Base-by-base conservation (phyloP, 2,888 invertebrate species). In the Acleris sparsana region DNA sequence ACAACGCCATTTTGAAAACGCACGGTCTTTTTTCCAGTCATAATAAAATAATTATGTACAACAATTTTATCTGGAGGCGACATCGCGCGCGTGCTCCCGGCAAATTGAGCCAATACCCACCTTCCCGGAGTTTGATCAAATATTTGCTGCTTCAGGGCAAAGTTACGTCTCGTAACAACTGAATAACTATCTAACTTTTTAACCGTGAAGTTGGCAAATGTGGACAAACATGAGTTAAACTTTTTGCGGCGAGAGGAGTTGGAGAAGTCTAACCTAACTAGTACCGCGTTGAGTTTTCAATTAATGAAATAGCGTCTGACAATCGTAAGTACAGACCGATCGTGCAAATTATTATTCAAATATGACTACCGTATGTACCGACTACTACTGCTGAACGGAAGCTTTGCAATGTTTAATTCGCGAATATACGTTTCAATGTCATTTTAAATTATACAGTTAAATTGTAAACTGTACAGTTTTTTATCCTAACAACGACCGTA, bases 41-140 rank as follows among this genome's bases (percentile, higher is more conserved):
- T 66, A 66, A 66, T 66, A 66, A 62, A 49, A 66, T 66, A 66
- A 66, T 66, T 62, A 57, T 66, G 48, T 66, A 66, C 66, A 66
- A 62, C 66, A 62, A 46, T 62, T 65, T 52, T 66, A 61, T 62
- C 66, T 55, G n/a, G 49, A 56, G 66, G 56, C 61, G 61, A 43
- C 53, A 20, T 29, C 29, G 53, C 29, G 57, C 22, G 53, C 66
- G 66, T 66, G 66, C 46, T 48, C 18, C 25, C 17, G 17, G 9
- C 62, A 66, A 66, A 66, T 66, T 66, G 61, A 18, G 62, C 52
- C 62, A 66, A 66, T 65, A 56, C 22, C 52, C 56, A 61, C 66
- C 62, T 62, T 55, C 25, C 49, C 62, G 29, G 39, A 25, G 43
- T 44, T 39, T 52, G 53, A 66, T 57, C 62, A 57, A 57, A 57